A percentile compares a stretch with the other conserved stretches of the same genome.
These are phyloP conservation scores for Enhydra lutris DNA, from an alignment of 2,113 vertebrate species.

Conservation along the genomic window DNA sequence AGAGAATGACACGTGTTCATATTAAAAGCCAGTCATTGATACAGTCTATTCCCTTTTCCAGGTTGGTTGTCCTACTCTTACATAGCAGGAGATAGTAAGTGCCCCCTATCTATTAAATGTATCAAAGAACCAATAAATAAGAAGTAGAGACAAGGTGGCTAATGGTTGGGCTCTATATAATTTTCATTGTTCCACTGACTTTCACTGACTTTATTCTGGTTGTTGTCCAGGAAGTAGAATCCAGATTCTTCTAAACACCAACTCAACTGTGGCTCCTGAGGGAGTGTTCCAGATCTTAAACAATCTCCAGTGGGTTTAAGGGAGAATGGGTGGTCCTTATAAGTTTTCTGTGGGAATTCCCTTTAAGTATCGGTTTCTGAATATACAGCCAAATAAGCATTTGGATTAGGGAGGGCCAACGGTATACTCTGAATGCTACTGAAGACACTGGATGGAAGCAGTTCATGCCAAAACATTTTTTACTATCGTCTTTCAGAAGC, in stretches of 20 bases:
- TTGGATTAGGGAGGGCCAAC: constrained; percentile 52
- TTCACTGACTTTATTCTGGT: constrained; percentile 41
- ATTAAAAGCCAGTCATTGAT: background rate
- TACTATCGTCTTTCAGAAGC: constrained; percentile 35
- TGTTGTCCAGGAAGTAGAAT: constrained; percentile 30
- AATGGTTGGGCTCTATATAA: background rate
- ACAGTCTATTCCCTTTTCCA: background rate
- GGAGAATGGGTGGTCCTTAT: constrained; percentile 37
- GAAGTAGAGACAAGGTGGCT: background rate
- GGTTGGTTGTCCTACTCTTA: background rate
- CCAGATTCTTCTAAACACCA: constrained; percentile 22
- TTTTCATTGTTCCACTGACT: constrained; percentile 21
- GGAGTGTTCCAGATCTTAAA: constrained; percentile 49
- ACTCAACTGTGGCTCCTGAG: constrained; percentile 38
- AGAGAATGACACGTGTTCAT: background rate
- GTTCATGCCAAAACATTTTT: constrained; percentile 25
- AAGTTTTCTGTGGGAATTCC: constrained; percentile 45
- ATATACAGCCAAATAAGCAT: constrained; percentile 55
- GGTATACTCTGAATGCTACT: constrained; percentile 41
- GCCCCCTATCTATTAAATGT: no score
- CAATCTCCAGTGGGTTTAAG: background rate
- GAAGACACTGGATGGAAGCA: constrained; percentile 2
- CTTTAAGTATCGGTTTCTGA: constrained; percentile 47
- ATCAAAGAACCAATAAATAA: background rate
- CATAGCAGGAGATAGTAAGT: background rate